A percentile compares a stretch with the other conserved stretches of the same genome.
Conservation (phyloP, 2,888 invertebrate genomes). For the Tetragonula carbonaria region DNA sequence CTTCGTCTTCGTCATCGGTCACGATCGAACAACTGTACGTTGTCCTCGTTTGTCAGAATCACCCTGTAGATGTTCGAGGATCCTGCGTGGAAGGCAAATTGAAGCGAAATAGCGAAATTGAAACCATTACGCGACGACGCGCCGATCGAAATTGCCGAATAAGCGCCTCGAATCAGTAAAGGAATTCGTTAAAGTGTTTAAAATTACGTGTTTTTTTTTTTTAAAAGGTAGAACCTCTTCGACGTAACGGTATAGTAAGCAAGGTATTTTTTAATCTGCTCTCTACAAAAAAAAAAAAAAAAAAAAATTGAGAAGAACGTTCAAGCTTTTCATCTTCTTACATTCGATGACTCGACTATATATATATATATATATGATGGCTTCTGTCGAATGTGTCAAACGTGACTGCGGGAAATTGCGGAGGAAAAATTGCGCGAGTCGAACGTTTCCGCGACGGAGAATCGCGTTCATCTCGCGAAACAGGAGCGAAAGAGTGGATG, state of each 20-base stretch:
- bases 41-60: conserved; percentile 3
- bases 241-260: too few relatives aligned
- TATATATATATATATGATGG: neutral
- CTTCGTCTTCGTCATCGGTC: neutral
- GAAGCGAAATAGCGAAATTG: neutral
- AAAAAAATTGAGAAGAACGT: too few relatives aligned
- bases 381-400: neutral
- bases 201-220: too few relatives aligned
- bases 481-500: conserved; percentile 37
- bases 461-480: conserved; percentile 37
- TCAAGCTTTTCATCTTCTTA: too few relatives aligned
- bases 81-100: neutral
- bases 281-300: too few relatives aligned
- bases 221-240: too few relatives aligned
- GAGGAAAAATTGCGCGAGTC: conserved; percentile 15
- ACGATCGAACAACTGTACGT: neutral
- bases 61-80: neutral
- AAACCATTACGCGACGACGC: neutral
- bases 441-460: conserved; percentile 29
- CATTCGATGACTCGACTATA: too few relatives aligned
- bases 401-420: neutral
- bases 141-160: neutral
- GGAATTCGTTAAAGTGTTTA: too few relatives aligned
- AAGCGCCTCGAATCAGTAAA: neutral
- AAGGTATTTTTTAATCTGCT: too few relatives aligned